Evolutionary conservation across 1,140 invertebrate genomes (phyloP).

Genomic region (Aphaenogaster ashmeadi): DNA sequence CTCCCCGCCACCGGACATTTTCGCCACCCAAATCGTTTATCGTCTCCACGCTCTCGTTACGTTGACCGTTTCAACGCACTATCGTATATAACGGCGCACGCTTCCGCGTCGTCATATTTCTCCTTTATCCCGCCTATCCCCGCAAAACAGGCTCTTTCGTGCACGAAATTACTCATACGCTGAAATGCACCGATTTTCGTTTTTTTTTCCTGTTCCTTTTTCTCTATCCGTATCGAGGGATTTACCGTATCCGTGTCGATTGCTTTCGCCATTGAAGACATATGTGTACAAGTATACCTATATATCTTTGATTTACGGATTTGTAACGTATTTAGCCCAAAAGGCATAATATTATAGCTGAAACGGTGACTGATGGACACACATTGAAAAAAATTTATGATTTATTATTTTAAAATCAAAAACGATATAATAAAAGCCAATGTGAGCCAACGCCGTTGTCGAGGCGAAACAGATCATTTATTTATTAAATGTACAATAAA

Average conservation of each 20-base stretch:
- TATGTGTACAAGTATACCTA: neutral
- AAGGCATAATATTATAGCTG: neutral
- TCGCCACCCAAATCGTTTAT: slow-evolving; percentile 67
- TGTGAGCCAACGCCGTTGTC: too few species aligned
- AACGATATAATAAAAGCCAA: too few species aligned
- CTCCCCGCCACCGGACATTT: slow-evolving; percentile 64
- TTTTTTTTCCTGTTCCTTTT: neutral
- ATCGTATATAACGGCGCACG: slow-evolving; percentile 53
- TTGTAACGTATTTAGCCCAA: neutral
- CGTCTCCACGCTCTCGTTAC: slow-evolving; percentile 52
- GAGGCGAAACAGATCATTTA: too few species aligned
- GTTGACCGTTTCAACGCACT: slow-evolving; percentile 55
- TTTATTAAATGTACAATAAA: too few species aligned
- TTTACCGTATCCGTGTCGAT: slow-evolving; percentile 17
- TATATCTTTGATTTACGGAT: slow-evolving; percentile 7
- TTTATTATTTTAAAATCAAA: neutral
- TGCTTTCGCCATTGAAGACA: slow-evolving; percentile 15
- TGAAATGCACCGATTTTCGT: slow-evolving; percentile 27
- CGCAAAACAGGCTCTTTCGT: slow-evolving; percentile 49
- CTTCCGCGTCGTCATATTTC: slow-evolving; percentile 57
- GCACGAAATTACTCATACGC: slow-evolving; percentile 54
- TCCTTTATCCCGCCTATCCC: slow-evolving; percentile 54
- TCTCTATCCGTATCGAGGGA: neutral
- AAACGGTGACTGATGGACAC: neutral
- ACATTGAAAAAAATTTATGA: neutral